Conservation (phyloP, 2,113 vertebrate genomes). For the Heterotis niloticus region DNA sequence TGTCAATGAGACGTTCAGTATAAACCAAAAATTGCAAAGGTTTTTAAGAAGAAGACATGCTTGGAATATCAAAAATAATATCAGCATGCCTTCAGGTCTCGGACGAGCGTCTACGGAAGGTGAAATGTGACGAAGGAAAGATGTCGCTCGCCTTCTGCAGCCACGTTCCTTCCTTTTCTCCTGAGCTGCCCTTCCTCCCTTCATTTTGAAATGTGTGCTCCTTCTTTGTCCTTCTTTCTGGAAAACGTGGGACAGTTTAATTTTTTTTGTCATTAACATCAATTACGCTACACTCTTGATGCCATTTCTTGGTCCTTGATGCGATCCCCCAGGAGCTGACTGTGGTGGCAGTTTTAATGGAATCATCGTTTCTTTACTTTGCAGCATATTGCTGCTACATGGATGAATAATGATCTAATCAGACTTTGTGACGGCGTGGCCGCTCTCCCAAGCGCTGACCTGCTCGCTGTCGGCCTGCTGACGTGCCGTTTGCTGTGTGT, state of each 20-base stretch:
- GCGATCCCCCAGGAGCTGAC: background rate
- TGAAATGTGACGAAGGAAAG: background rate
- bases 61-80: too few species aligned
- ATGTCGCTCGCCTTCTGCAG: background rate
- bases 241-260: background rate
- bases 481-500: conserved; percentile 32
- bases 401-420: conserved; percentile 64
- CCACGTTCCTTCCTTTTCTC: background rate
- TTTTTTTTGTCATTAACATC: background rate
- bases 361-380: conserved; percentile 38
- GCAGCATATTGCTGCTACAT: conserved; percentile 58
- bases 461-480: conserved; percentile 43
- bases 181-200: too few species aligned
- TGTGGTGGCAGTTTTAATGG: background rate
- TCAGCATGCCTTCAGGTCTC: background rate
- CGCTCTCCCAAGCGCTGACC: conserved; percentile 54
- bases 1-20: too few species aligned
- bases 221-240: background rate
- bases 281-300: background rate
- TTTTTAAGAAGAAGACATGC: too few species aligned
- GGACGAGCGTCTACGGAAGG: too few species aligned
- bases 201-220: background rate
- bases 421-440: conserved; percentile 51
- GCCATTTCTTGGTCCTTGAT: background rate
- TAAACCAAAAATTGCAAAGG: too few species aligned